phyloP scores from a whole-genome alignment of 2,113 vertebrate species.

The Rhabdomys dilectus region DNA sequence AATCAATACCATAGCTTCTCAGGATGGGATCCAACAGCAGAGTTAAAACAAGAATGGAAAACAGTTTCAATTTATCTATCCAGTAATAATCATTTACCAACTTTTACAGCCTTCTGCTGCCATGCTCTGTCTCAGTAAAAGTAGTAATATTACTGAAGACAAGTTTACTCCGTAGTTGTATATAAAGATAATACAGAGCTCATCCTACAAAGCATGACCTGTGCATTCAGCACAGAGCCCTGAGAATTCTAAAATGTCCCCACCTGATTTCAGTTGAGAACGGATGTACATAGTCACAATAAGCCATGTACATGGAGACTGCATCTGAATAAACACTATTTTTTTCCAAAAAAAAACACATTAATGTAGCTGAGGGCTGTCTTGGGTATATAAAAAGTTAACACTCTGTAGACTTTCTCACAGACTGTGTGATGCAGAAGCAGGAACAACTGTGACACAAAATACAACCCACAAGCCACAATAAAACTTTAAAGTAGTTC shows the following conservation, averaged over 20 bases:
- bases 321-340: not conserved
- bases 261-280: not conserved
- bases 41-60: slow-evolving; percentile 4
- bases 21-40: not conserved
- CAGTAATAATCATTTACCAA: not conserved
- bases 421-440: not conserved
- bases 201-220: not conserved
- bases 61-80: not conserved
- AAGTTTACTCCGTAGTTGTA: not conserved
- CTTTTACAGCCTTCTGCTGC: not conserved
- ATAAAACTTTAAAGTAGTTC: not conserved
- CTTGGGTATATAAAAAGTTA: not conserved
- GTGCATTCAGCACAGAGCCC: not conserved
- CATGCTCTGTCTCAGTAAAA: not conserved
- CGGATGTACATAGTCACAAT: not conserved
- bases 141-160: not conserved
- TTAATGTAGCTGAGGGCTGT: not conserved
- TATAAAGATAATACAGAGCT: not conserved
- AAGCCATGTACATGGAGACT: not conserved
- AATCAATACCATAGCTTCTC: not conserved
- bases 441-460: not conserved
- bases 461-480: not conserved
- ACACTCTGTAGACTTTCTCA: not conserved
- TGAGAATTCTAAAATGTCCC: not conserved
- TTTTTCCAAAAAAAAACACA: not conserved